Percentiles rank a stretch among this genome's conserved stretches.
These are phyloP conservation scores for Eulemur rubriventer DNA, from an alignment of 2,797 vertebrate genomes.

Conservation along the genomic window DNA sequence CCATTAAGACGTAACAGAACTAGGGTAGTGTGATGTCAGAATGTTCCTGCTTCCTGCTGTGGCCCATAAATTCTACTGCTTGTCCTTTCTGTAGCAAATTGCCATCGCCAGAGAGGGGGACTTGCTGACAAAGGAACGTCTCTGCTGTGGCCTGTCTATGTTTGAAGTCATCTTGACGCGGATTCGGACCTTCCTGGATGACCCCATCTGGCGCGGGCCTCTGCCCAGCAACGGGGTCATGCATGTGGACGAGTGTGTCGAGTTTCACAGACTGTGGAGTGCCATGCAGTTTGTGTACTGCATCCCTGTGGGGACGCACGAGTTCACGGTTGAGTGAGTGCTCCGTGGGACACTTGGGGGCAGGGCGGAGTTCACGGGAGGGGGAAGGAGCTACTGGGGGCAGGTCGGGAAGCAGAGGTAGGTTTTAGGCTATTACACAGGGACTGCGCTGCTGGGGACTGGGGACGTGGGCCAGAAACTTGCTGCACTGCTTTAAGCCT, in stretches of 20 bases:
- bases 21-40: not conserved
- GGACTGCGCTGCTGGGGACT: not conserved
- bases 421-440: too few relatives aligned
- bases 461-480: not conserved
- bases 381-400: not conserved
- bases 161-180: slow-evolving; percentile 98
- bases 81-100: slow-evolving; percentile 92
- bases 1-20: not conserved
- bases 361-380: not conserved
- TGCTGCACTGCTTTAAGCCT: not conserved
- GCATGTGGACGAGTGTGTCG: slow-evolving; percentile 99
- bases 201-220: slow-evolving; percentile 97
- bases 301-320: slow-evolving; percentile 97
- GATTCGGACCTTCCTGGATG: slow-evolving; percentile 95
- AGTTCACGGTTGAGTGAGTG: slow-evolving; percentile 98
- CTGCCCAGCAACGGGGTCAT: slow-evolving; percentile 98
- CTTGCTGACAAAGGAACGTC: slow-evolving; percentile 97
- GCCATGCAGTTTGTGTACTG: slow-evolving; percentile 99
- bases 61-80: not conserved
- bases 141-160: slow-evolving; percentile 98
- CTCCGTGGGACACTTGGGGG: not conserved
- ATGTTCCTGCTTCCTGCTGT: not conserved
- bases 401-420: not conserved
- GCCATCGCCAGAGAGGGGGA: slow-evolving; percentile 98
- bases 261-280: slow-evolving; percentile 98